These are phyloP conservation scores for Rhagonycha lutea DNA, from an alignment of 2,888 invertebrate genomes.

Conservation along the genomic window DNA sequence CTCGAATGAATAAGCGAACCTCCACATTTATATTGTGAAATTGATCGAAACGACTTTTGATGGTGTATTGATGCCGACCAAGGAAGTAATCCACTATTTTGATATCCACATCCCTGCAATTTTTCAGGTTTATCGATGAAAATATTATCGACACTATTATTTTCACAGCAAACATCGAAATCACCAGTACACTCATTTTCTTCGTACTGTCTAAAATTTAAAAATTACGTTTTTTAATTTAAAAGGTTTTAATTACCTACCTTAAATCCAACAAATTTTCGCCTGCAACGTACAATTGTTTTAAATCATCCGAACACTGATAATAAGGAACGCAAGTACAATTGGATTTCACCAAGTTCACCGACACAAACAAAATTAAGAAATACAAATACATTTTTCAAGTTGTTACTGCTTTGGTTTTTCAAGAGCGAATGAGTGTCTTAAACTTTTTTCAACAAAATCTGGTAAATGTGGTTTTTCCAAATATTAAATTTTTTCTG, in stretches of 20 bases:
- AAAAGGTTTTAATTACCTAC: not conserved
- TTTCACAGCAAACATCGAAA: not conserved
- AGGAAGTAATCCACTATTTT: not conserved
- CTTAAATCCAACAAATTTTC: conserved; percentile 20
- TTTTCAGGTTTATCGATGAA: not conserved
- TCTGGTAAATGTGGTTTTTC: not conserved
- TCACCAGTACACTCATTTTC: not conserved
- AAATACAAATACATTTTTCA: not conserved
- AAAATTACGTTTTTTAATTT: not conserved
- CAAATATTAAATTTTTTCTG: not conserved
- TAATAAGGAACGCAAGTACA: conserved; percentile 30
- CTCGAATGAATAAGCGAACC: conserved; percentile 73
- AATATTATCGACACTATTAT: not conserved
- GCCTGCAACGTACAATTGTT: conserved; percentile 17
- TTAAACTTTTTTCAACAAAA: not conserved
- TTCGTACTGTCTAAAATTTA: not conserved
- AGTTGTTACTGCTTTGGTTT: too few relatives aligned
- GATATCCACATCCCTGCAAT: not conserved
- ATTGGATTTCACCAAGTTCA: not conserved
- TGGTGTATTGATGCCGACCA: not conserved
- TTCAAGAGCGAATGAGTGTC: not conserved
- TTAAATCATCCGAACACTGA: conserved; percentile 22
- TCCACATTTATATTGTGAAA: conserved; percentile 67
- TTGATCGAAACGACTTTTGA: not conserved
- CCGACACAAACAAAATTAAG: not conserved